Conservation (phyloP, 2,888 invertebrate genomes). For the Dascillus cervinus region DNA sequence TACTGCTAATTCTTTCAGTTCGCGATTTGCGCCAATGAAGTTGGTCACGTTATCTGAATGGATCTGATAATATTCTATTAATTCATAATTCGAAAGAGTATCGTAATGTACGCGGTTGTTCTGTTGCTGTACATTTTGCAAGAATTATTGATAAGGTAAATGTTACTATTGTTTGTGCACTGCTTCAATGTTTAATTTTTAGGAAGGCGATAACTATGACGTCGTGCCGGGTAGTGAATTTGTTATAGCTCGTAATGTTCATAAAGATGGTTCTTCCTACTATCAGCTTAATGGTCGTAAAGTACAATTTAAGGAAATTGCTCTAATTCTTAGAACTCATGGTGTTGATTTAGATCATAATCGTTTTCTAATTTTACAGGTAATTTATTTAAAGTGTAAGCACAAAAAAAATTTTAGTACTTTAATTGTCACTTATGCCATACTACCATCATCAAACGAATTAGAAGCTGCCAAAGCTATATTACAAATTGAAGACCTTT, state of each 20-base stretch:
- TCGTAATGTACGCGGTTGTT: slow-evolving; percentile 68
- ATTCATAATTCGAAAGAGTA: slow-evolving; percentile 84
- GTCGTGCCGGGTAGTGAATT: slow-evolving; percentile 73
- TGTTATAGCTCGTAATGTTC: slow-evolving; percentile 78
- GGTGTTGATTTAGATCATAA: slow-evolving; percentile 96
- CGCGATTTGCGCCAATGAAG: no score
- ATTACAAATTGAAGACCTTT: no score
- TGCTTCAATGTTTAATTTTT: slow-evolving; percentile 19
- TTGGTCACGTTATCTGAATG: no score
- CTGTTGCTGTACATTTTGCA: slow-evolving; percentile 85
- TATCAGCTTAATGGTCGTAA: slow-evolving; percentile 68
- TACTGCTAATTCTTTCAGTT: no score
- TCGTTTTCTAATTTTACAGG: slow-evolving; percentile 94
- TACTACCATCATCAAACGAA: no score
- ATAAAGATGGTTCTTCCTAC: slow-evolving; percentile 69
- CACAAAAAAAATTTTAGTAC: no score
- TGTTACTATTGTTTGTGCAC: neutral
- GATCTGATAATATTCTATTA: slow-evolving; percentile 81
- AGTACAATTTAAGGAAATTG: slow-evolving; percentile 84
- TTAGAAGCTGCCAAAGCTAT: no score
- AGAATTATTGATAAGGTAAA: slow-evolving; percentile 69
- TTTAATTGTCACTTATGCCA: no score
- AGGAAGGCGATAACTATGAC: slow-evolving; percentile 67
- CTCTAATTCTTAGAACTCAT: slow-evolving; percentile 62
- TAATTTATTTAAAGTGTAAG: slow-evolving; percentile 41